Percentiles rank a stretch among this genome's conserved stretches.
These are phyloP conservation scores for Beris chalybata DNA, from an alignment of 2,888 invertebrate genomes.

Conservation along the genomic window DNA sequence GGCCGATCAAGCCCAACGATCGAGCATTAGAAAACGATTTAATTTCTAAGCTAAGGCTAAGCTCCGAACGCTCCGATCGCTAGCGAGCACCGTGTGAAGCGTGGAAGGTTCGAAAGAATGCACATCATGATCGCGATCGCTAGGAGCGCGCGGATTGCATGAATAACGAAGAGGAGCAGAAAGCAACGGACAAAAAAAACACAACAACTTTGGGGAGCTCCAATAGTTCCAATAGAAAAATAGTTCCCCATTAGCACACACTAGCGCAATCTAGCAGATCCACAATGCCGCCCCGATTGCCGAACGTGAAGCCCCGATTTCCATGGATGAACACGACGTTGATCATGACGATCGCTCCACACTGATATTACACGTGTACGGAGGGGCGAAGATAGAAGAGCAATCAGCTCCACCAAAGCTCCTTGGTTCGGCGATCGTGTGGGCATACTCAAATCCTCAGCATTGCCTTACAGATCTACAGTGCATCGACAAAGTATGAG, in stretches of 20 bases:
- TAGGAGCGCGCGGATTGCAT: slow-evolving; percentile 8
- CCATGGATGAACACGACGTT: slow-evolving; percentile 17
- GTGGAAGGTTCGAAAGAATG: slow-evolving; percentile 8
- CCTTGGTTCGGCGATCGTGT: no score
- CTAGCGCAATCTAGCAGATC: not conserved
- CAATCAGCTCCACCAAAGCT: no score
- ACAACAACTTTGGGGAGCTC: slow-evolving; percentile 16
- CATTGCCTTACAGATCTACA: no score
- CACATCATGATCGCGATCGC: slow-evolving; percentile 11
- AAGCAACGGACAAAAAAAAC: slow-evolving; percentile 3
- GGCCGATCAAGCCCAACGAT: not conserved
- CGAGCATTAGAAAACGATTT: slow-evolving; percentile 12
- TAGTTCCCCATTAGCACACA: slow-evolving; percentile 7
- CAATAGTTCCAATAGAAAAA: slow-evolving; percentile 7
- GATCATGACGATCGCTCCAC: not conserved
- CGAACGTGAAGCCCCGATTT: slow-evolving; percentile 4
- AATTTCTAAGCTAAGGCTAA: not conserved
- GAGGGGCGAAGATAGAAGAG: not conserved
- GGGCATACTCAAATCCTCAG: no score
- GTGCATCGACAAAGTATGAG: no score
- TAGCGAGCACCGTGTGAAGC: not conserved
- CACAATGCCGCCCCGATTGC: slow-evolving; percentile 3
- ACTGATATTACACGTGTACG: slow-evolving; percentile 20
- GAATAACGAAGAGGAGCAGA: slow-evolving; percentile 19
- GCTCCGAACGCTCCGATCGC: slow-evolving; percentile 2